A percentile compares a stretch with the other conserved stretches of the same genome.
phyloP scores from a whole-genome alignment of 2,797 vertebrate species.

The Notoglanidium macrostoma region DNA sequence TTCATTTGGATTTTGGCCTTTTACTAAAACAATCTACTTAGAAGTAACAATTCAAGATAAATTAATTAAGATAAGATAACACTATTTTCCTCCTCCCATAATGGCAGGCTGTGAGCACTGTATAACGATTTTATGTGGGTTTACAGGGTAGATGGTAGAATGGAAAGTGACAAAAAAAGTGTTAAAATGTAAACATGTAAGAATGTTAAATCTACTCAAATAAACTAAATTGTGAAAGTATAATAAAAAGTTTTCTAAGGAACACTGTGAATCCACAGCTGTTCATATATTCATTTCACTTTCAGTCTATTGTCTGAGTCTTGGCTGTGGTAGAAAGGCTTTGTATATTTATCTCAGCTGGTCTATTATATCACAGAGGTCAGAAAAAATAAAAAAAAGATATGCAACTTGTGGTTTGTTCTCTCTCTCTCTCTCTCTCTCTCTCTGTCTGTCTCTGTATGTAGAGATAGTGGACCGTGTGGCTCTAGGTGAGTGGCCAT shows the following conservation, averaged over 20 bases:
- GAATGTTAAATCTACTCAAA: not conserved
- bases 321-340: not conserved
- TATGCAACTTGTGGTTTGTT: not conserved
- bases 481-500: constrained; percentile 82
- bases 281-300: not conserved
- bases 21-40: not conserved
- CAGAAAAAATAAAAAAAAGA: not conserved
- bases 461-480: constrained; percentile 90
- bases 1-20: not conserved
- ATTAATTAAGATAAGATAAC: not conserved
- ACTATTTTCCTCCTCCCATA: not conserved
- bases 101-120: not conserved
- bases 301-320: not conserved
- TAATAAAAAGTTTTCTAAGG: not conserved
- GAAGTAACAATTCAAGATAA: not conserved
- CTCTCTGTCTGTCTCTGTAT: not conserved
- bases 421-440: constrained; percentile 2
- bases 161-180: not conserved
- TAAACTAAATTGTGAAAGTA: no score
- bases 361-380: not conserved
- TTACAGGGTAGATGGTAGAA: not conserved
- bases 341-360: not conserved
- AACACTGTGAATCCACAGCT: not conserved
- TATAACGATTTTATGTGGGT: not conserved
- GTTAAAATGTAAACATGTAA: not conserved